phyloP scores from a whole-genome alignment of 2,888 invertebrate genomes.

The Leptinotarsa peninsularis region DNA sequence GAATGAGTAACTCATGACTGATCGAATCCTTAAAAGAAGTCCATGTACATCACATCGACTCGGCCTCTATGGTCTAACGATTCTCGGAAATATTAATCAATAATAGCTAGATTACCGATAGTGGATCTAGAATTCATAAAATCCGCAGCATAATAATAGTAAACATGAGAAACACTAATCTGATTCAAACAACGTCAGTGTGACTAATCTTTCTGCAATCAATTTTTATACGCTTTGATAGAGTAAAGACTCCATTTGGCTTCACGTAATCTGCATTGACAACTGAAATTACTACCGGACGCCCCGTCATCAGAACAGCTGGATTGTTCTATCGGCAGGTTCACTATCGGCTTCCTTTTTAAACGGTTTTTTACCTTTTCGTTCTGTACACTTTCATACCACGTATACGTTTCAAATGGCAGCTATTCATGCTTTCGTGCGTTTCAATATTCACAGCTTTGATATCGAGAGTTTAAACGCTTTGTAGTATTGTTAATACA shows the following conservation, averaged over 20 bases:
- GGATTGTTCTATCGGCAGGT: slow-evolving; percentile 7
- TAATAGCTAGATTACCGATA: too few relatives aligned
- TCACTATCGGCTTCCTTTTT: not conserved
- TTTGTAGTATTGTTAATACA: not conserved
- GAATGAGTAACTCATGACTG: too few relatives aligned
- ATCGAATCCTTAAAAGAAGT: too few relatives aligned
- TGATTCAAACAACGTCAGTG: not conserved
- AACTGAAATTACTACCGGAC: slow-evolving; percentile 36
- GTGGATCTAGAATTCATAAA: too few relatives aligned
- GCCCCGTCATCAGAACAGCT: slow-evolving; percentile 28
- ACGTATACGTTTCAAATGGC: not conserved
- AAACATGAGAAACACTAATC: not conserved
- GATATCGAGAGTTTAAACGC: slow-evolving; percentile 6
- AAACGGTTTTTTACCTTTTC: not conserved
- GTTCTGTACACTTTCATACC: not conserved
- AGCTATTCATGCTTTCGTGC: slow-evolving; percentile 7
- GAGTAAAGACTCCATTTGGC: not conserved
- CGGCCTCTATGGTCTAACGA: too few relatives aligned
- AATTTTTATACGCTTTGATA: not conserved
- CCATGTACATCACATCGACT: too few relatives aligned
- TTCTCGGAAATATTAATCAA: too few relatives aligned
- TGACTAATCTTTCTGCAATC: not conserved
- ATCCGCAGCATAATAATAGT: too few relatives aligned
- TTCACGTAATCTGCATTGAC: slow-evolving; percentile 37
- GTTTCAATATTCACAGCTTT: slow-evolving; percentile 12